Conservation (phyloP, 2,797 vertebrate genomes). For the Nasua narica region DNA sequence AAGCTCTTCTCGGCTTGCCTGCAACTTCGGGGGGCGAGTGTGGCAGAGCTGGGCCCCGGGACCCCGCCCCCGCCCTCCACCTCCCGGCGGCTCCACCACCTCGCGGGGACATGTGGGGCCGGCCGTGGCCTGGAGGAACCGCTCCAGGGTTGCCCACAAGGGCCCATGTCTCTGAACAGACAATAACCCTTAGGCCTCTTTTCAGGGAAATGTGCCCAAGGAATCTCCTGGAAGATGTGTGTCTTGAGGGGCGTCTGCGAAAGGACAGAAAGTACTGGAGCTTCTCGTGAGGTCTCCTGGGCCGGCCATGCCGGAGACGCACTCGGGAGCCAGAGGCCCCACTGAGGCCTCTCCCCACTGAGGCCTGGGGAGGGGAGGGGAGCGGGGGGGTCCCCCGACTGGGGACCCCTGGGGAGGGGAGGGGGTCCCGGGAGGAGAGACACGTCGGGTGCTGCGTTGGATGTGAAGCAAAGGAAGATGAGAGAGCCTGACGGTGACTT, state of each 20-base stretch:
- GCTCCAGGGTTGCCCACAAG: no score
- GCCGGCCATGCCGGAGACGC: no score
- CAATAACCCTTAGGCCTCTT: background rate
- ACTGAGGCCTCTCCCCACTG: no score
- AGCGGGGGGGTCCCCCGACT: no score
- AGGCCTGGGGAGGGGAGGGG: background rate
- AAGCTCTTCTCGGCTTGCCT: background rate
- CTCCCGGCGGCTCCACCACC: background rate
- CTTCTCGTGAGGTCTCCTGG: no score
- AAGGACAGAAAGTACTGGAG: no score
- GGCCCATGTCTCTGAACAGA: background rate
- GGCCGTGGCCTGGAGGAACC: no score
- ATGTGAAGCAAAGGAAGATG: no score
- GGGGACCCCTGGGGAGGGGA: background rate
- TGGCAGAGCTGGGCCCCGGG: background rate
- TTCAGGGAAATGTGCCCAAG: background rate
- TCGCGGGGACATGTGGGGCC: no score
- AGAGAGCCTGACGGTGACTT: no score
- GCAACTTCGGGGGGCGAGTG: background rate
- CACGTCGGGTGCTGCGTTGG: no score
- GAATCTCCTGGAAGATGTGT: background rate
- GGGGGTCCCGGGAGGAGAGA: background rate
- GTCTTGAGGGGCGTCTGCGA: background rate
- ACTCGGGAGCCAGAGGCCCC: no score
- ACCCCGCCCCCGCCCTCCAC: accelerated